Conservation (phyloP, 2,888 invertebrate species). For the Xanthorhoe spadicearia region DNA sequence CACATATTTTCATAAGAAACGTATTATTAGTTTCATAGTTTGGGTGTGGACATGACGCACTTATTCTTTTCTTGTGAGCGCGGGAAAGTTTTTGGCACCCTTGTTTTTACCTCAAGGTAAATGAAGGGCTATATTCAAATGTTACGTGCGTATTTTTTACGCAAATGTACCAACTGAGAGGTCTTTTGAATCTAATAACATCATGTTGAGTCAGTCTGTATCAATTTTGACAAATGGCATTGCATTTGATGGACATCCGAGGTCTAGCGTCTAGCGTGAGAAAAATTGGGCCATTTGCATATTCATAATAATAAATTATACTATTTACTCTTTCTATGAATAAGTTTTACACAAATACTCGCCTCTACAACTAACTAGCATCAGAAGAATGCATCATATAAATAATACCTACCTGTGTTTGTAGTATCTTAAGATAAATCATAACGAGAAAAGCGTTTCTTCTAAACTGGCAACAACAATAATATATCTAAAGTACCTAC, state of each 20-base stretch:
- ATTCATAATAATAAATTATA: background rate
- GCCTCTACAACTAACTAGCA: background rate
- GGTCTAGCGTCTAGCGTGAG: constrained; percentile 40
- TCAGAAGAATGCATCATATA: background rate
- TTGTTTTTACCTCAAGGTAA: constrained; percentile 30
- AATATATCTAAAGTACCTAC: background rate
- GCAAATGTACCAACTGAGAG: constrained; percentile 6
- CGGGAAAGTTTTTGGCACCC: constrained; percentile 25
- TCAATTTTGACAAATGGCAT: constrained; percentile 45
- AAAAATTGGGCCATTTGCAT: constrained; percentile 41
- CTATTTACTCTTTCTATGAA: background rate
- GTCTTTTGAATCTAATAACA: constrained; percentile 34
- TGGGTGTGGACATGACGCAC: constrained; percentile 46
- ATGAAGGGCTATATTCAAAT: constrained; percentile 23
- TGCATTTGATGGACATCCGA: constrained; percentile 43
- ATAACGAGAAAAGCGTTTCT: background rate
- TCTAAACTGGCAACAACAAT: background rate
- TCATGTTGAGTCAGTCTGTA: constrained; percentile 32
- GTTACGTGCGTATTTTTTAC: constrained; percentile 3
- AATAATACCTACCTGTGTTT: background rate
- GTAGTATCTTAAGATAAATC: background rate
- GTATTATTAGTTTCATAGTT: constrained; percentile 58
- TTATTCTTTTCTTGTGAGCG: constrained; percentile 35
- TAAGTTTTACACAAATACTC: background rate
- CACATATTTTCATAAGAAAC: constrained; percentile 59